Evolutionary conservation across 2,113 vertebrate species (phyloP).

Genomic region (Urocolius indicus): DNA sequence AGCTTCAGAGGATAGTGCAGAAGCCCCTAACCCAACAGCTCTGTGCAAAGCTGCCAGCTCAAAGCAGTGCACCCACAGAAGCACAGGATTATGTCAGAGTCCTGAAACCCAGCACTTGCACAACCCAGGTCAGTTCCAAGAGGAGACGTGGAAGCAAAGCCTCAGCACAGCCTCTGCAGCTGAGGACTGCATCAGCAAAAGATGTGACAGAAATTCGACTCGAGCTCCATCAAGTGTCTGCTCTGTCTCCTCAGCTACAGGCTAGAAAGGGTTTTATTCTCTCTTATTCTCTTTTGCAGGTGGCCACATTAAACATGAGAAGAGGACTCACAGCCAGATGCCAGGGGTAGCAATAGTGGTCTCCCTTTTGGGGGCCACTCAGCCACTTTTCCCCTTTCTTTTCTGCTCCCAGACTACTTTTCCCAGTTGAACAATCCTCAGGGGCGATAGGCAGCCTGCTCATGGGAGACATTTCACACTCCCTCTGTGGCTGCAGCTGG

Average conservation of each 20-base stretch:
- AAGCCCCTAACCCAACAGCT: background rate
- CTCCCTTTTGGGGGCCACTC: background rate
- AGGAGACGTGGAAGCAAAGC: fast-evolving
- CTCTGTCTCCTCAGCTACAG: background rate
- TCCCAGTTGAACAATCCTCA: fast-evolving
- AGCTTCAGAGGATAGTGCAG: fast-evolving
- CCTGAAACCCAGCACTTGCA: fast-evolving
- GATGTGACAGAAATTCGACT: background rate
- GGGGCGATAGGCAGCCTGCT: background rate
- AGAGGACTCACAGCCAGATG: background rate
- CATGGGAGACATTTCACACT: fast-evolving
- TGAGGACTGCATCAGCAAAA: background rate
- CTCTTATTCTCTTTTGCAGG: background rate
- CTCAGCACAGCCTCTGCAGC: background rate
- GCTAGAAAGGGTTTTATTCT: background rate
- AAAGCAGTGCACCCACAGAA: fast-evolving
- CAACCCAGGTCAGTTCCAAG: background rate
- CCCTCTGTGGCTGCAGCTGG: background rate
- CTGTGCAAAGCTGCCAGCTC: background rate
- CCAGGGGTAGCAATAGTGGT: fast-evolving
- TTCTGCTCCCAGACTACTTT: background rate
- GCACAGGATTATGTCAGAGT: fast-evolving
- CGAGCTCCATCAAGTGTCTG: constrained; percentile 49
- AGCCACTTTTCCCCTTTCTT: background rate
- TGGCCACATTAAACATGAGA: background rate